These are phyloP conservation scores for Amblyopsis rosae DNA, from an alignment of 2,113 vertebrate genomes.

Conservation along the genomic window DNA sequence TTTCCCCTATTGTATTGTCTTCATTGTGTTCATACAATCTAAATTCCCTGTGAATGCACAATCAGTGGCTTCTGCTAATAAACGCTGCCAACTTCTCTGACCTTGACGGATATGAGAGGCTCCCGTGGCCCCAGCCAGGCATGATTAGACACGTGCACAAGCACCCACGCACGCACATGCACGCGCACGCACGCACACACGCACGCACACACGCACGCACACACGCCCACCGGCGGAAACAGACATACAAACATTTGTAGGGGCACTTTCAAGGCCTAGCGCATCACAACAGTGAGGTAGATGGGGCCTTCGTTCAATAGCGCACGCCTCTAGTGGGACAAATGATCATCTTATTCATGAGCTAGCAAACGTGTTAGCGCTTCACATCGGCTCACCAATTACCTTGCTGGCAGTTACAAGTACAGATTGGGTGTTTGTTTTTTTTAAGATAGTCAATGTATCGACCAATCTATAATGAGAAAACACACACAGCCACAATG, in stretches of 20 bases:
- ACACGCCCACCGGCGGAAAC: not conserved
- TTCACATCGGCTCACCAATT: conserved; percentile 18
- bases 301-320: conserved; percentile 56
- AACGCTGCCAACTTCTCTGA: conserved; percentile 61
- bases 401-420: conserved; percentile 46
- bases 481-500: not conserved
- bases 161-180: conserved; percentile 1
- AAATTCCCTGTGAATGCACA: conserved; percentile 52
- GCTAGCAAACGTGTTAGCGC: conserved; percentile 47
- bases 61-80: conserved; percentile 53
- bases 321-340: conserved; percentile 49
- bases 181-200: conserved; percentile 9
- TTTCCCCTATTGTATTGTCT: conserved; percentile 35
- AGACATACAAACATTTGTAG: conserved; percentile 30
- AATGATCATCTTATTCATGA: conserved; percentile 65
- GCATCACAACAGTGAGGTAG: conserved; percentile 52
- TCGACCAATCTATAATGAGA: conserved; percentile 51
- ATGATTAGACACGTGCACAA: not conserved
- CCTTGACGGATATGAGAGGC: conserved; percentile 62
- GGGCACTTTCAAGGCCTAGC: conserved; percentile 30
- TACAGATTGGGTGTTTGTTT: conserved; percentile 35
- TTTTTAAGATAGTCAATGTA: conserved; percentile 53
- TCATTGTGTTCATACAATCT: conserved; percentile 46
- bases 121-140: conserved; percentile 26
- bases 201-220: conserved; percentile 28